A percentile compares a stretch with the other conserved stretches of the same genome.
These are phyloP conservation scores for Malurus melanocephalus DNA, from an alignment of 2,113 vertebrate species.

Conservation along the genomic window DNA sequence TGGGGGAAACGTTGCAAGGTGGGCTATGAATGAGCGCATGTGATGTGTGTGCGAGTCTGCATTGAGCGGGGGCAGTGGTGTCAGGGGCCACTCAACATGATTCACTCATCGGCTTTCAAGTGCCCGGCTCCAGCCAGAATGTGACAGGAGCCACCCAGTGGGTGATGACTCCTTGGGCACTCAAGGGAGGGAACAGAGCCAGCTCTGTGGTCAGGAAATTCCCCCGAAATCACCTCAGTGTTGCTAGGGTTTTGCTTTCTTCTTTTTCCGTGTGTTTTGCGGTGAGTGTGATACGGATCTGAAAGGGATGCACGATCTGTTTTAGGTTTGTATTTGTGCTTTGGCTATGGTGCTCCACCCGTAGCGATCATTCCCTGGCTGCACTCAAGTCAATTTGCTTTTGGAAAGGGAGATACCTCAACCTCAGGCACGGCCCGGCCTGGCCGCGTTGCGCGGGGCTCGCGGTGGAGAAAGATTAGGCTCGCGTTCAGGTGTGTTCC, in stretches of 20 bases:
- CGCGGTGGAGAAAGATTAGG: neutral
- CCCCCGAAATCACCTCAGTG: neutral
- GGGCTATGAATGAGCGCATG: rapidly evolving
- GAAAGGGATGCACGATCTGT: neutral
- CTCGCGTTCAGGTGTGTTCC: neutral
- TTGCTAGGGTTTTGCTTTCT: neutral
- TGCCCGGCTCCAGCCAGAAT: neutral
- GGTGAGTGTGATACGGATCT: neutral
- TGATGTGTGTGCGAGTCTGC: too few relatives aligned
- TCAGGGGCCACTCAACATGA: neutral
- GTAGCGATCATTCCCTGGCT: neutral
- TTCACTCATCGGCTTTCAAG: neutral
- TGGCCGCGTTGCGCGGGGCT: neutral
- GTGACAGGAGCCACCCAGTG: neutral
- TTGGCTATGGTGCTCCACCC: neutral
- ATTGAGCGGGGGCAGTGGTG: neutral
- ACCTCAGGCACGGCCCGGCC: neutral
- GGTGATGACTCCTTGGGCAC: neutral
- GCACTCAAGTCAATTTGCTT: neutral
- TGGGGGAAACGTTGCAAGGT: rapidly evolving
- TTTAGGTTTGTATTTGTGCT: neutral
- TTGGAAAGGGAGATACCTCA: neutral
- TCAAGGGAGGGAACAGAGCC: neutral
- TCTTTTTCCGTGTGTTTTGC: neutral
- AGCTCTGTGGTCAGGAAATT: neutral